phyloP scores from a whole-genome alignment of 2,797 vertebrate genomes.

The Onychomys leucogaster region DNA sequence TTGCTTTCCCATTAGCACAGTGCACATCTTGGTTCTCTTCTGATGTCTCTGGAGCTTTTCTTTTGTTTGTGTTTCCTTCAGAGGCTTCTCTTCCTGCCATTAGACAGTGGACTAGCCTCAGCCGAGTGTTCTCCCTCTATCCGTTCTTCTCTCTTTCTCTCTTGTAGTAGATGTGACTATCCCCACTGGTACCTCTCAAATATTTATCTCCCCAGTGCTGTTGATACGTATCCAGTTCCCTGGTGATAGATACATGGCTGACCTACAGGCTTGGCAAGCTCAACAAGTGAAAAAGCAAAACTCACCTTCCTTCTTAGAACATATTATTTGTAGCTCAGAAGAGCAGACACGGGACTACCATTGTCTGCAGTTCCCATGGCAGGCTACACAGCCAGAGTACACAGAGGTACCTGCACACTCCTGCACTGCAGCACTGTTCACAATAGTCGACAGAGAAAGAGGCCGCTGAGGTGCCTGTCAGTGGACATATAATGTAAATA shows the following conservation, averaged over 20 bases:
- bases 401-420: neutral
- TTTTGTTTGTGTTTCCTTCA: neutral
- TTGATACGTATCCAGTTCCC: neutral
- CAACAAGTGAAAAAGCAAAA: neutral
- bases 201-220: neutral
- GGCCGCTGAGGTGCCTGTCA: neutral
- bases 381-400: neutral
- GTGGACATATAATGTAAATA: neutral
- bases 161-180: neutral
- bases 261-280: neutral
- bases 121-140: neutral
- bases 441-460: neutral
- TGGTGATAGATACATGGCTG: neutral
- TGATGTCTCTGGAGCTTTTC: neutral
- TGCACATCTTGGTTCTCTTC: neutral
- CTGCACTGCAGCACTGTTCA: neutral
- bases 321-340: neutral
- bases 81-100: neutral
- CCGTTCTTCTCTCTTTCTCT: neutral
- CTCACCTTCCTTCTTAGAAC: neutral
- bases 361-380: neutral
- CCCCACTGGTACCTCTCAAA: neutral
- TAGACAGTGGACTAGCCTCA: neutral
- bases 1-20: neutral
- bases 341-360: neutral